Base-by-base conservation (phyloP, 2,797 vertebrate species). In the Sandelia bainsii region DNA sequence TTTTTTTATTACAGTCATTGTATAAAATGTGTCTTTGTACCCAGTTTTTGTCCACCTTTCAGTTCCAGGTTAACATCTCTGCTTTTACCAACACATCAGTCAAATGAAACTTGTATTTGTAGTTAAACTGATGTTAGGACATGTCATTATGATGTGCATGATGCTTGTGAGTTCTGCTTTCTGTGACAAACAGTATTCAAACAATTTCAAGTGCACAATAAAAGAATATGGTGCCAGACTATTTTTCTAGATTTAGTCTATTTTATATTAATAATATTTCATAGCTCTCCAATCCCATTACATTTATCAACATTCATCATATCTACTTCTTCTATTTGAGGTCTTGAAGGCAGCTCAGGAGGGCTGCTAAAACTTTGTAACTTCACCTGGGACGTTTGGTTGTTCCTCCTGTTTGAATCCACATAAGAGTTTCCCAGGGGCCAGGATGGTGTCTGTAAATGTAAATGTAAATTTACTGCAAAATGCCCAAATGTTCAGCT, bases 1-100 rank as follows among this genome's bases (percentile, higher is more conserved):
- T 65, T 64, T 65, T 64, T n/a, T 37, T 49, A 9, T 67, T 44
- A 42, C 8, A 20, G 3, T 70, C 34, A n/a, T 19, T 12, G 8
- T 23, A 17, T 8, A 57, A 40, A 61, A 29, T 10, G 23, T 71
- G 23, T 71, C n/a, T 69, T 40, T 58, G 19, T 13, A 20, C 40
- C 48, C 19, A 69, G n/a, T 40, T 66, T 57, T 44, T 45, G 20
- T 56, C 50, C 17, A 13, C 37, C 19, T 45, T 16, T n/a, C 6
- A 9, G 20, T n/a, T 40, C 20, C 3, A 37, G 3, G 19, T 56
- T 20, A 51, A 69, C 27, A 16, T 12, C 0, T 20, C 20, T 27
- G 29, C 17, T 56, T 54, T 17, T 29, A 62, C 11, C 9, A 23
- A 29, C 7, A 64, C 46, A 42, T 49, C 17, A 27, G 10, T 49